Evolutionary conservation across 2,113 vertebrate genomes (phyloP).

Genomic region (Cacatua alba): DNA sequence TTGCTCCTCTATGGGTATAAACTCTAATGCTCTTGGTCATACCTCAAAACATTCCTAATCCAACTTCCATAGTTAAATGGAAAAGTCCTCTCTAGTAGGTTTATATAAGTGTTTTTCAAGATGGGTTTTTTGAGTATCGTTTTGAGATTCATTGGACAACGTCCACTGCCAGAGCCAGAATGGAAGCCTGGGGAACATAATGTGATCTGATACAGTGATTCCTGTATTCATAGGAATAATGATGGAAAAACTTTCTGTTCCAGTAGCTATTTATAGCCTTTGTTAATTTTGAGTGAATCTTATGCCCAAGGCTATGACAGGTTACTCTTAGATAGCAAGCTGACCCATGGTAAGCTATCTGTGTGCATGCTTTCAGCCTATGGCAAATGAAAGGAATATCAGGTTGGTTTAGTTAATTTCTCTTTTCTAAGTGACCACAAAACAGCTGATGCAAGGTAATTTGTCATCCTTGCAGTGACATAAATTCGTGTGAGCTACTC

Average conservation of each 20-base stretch:
- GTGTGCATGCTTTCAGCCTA: neutral
- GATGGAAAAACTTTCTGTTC: neutral
- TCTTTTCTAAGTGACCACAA: neutral
- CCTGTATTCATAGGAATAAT: neutral
- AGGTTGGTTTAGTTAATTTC: neutral
- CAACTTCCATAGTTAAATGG: neutral
- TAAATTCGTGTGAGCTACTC: neutral
- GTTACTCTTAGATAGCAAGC: neutral
- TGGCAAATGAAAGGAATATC: neutral
- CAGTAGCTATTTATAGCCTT: neutral
- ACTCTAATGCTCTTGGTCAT: neutral
- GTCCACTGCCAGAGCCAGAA: neutral
- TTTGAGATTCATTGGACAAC: neutral
- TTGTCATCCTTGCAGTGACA: neutral
- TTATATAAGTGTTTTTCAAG: neutral
- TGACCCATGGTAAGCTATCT: neutral
- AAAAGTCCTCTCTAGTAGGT: neutral
- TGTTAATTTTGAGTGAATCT: conserved; percentile 18
- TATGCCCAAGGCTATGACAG: neutral
- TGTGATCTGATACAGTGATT: neutral
- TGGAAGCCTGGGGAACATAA: neutral
- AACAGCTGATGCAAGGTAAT: neutral
- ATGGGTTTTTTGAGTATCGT: neutral
- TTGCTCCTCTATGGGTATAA: neutral
- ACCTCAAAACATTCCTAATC: neutral